Evolutionary conservation across 2,888 invertebrate genomes (phyloP), one percentile per base, ranked within the genome.

Genomic region (Bugulina stolonifera): DNA sequence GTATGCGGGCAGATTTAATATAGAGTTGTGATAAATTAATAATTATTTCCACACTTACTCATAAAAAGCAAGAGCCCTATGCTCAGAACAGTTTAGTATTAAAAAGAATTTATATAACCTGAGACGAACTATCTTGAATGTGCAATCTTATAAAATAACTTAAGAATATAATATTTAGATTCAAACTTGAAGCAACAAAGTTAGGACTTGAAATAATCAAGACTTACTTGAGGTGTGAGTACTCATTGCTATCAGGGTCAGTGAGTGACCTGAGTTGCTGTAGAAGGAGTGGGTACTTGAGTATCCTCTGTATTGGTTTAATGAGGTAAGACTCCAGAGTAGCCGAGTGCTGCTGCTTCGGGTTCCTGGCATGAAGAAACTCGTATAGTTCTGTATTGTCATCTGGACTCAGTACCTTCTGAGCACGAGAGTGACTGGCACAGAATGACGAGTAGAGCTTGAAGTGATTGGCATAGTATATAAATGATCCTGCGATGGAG

Each of bases 381-480:
- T 95, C 94, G 88, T 94, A 94, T 83, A 97, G 88, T 76, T 93
- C 93, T 86, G 94, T 93, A 88, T 96, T 97, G 79, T 94, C 94
- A 88, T 96, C 96, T 82, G 79, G 43, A 89, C 96, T 94, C 82
- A 97, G 89, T 83, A 97, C 93, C 89, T 97, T 97, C 87, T 97
- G 97, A 77, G 96, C 95, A 87, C 96, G 94, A 82, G 96, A 97
- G 86, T 98, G 97, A 87, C 94, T 95, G 77, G 97, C 96, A 87
- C 97, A 97, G 88, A 97, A 97, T 78, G 96, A 95, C 86, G 96
- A 96, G 89, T 98, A 98, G 80, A 97, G 89, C 87, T 97, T 97
- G 88, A 98, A 98, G 87, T 97, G 94, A 87, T 96, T 94, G 82
- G 96, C 95, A 85, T 96, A 95, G 87, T 92, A 94, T 80, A 97